Evolutionary conservation across 2,113 vertebrate species (phyloP), one percentile per base, ranked within the genome.

Genomic region (Lethenteron camtschaticum): DNA sequence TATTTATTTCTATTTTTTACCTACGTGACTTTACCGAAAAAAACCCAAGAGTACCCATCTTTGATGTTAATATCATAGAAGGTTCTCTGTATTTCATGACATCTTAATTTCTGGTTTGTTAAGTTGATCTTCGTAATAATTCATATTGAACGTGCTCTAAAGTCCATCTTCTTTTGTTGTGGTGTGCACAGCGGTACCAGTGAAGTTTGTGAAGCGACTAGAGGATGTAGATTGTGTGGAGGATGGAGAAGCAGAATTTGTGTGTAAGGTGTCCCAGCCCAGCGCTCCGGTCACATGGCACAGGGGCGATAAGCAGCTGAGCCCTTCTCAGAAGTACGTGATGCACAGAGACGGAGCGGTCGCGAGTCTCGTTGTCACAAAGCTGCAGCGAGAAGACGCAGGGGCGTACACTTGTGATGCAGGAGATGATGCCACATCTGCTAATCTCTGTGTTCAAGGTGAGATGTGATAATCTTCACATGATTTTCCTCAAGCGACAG

Each of bases 241-340:
- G 10, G n/a, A 20, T 66, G 63, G 24, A 66, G 24, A 66, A 16
- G 63, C 24, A n/a, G 24, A n/a, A n/a, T 66, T 66, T 24, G 72
- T 70, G 60, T 81, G 80, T 70, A 76, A 81, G 73, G 68, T 81
- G 57, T 79, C 78, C 0, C 80, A 81, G 69, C 68, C 78, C 57
- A 57, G 10, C 0, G 71, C 71, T 55, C 56, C 69, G 12, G 83
- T 86, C 68, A 78, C 79, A 57, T 86, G 84, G 84, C 75, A 74
- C 70, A 86, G 84, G 71, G 84, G 80, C 14, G 79, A 79, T 0
- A 60, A 58, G 0, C 69, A 79, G 4, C 77, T 96, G 16, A 79
- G 55, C 1, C 18, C 71, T 0, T 80, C 85, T 57, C 80, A 87
- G 74, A 89, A 87, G 75, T 86, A 89, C 0, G 86, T 87, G 71